These are phyloP conservation scores for Drosophila kohkoa DNA, from an alignment of 1,140 invertebrate species.

Conservation along the genomic window DNA sequence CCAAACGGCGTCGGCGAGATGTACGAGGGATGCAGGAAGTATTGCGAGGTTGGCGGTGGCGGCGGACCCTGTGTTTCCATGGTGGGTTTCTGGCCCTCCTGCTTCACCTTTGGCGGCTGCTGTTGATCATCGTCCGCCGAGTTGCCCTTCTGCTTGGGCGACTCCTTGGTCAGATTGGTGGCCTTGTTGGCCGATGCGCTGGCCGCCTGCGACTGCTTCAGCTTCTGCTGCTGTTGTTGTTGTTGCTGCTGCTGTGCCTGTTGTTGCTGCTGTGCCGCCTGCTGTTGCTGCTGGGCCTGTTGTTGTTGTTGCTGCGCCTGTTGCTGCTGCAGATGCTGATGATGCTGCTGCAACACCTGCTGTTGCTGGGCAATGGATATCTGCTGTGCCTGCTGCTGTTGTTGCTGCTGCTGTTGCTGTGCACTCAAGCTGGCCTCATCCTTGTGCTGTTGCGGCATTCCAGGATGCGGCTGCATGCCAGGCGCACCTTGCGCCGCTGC, in stretches of 20 bases:
- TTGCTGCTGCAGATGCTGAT: slow-evolving; percentile 80
- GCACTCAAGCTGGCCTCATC: slow-evolving; percentile 53
- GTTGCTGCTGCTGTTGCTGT: slow-evolving; percentile 62
- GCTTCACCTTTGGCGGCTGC: slow-evolving; percentile 89
- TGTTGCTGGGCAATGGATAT: slow-evolving; percentile 75
- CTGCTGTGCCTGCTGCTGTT: slow-evolving; percentile 72
- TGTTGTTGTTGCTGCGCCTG: slow-evolving; percentile 69
- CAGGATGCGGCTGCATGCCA: slow-evolving; percentile 66
- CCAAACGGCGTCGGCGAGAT: slow-evolving; percentile 86
- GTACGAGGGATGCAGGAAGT: slow-evolving; percentile 94
- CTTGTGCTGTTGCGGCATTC: slow-evolving; percentile 68
- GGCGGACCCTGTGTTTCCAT: slow-evolving; percentile 97
- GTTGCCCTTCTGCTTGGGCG: slow-evolving; percentile 84
- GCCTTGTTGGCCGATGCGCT: slow-evolving; percentile 66
- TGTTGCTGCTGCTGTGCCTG: slow-evolving; percentile 68
- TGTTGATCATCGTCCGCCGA: slow-evolving; percentile 85
- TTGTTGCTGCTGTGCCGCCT: slow-evolving; percentile 67
- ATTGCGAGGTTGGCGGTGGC: slow-evolving; percentile 94
- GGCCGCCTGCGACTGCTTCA: slow-evolving; percentile 64
- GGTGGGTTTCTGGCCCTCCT: slow-evolving; percentile 96
- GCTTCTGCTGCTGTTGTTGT: slow-evolving; percentile 72
- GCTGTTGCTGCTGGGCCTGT: slow-evolving; percentile 68
- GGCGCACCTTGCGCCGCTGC: slow-evolving; percentile 60
- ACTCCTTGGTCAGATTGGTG: slow-evolving; percentile 86
- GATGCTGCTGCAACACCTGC: slow-evolving; percentile 77